Evolutionary conservation across 2,888 invertebrate genomes (phyloP), one percentile per base, ranked within the genome.

Genomic region (Conus canariensis): DNA sequence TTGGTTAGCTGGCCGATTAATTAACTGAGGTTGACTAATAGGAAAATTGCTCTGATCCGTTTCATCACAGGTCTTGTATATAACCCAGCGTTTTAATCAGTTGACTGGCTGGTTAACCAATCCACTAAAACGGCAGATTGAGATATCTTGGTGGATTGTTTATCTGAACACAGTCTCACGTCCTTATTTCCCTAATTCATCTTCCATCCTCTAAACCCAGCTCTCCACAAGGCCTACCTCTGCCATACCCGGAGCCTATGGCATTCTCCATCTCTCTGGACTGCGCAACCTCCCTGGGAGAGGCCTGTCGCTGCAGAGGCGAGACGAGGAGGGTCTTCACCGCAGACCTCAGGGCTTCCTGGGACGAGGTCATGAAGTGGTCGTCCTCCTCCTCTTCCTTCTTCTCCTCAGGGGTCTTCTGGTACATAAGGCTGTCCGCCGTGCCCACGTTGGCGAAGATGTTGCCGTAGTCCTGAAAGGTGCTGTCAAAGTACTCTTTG

Each of bases 401-500:
- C 22, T 19, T 58, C 22, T 83, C 58, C 19, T 58, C 82, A 19
- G 19, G 19, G 30, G 25, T 80, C 77, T n/a, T 56, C 1, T 58
- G 22, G 83, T 83, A 22, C 85, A 60, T 8, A 4, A 60, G 4
- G 60, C 85, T 85, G 14, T 60, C 85, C 8, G 60, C 9, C 6
- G 8, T 85, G 25, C 85, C 85, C 59, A 85, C 85, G 60, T 60
- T 22, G 16, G 45, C 45, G 85, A 85, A 85, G 85, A 25, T n/a
- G 85, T 25, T 16, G 7, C 30, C 14, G 25, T 86, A 86, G 30
- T 86, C 86, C 19, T 14, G 30, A 45, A 64, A 86, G 59, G n/a
- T 14, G 64, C 86, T 86, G 16, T 86, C 86, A 67, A 59, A 86
- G 67, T 86, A 86, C 5, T 86, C 86, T 67, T 86, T 86, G 86